Evolutionary conservation across 2,113 vertebrate genomes (phyloP), one percentile per base, ranked within the genome.

Genomic region (Isichthys henryi): DNA sequence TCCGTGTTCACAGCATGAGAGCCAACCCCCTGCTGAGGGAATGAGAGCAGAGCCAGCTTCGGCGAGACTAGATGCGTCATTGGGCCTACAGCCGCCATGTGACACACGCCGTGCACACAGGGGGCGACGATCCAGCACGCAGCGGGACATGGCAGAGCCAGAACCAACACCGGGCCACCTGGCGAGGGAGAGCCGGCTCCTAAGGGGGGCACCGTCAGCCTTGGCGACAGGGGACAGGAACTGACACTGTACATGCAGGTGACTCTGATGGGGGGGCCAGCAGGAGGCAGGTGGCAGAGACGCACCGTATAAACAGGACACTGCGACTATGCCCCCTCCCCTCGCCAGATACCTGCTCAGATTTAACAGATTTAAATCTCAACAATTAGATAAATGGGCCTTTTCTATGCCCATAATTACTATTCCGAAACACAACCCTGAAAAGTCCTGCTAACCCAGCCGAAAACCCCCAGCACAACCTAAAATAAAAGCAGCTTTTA

Each of bases 1-100:
- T 86, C 45, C 52, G 52, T 49, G 88, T 92, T 83, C 89, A 35
- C 50, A 56, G 46, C 52, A 43, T 90, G 89, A 84, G 91, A n/a
- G 35, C 90, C 45, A 90, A 93, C 93, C 93, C 88, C 93, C 92
- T 90, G 86, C 90, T 88, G 93, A 62, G 92, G 89, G 90, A 93
- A 92, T 93, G 89, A 83, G 94, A 95, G 92, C 90, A 92, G 45
- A 39, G 43, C 39, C 93, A 93, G 74, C 74, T 80, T 80, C 74
- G 43, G 1, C 35, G 15, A 19, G 15, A 43, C 35, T 80, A 10
- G 74, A 80, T 43, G 74, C 74, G 35, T 43, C 74, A 80, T 0
- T 43, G 31, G 11, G 74, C 35, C 35, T 17, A 7, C 35, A 43
- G 31, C 31, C 35, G 10, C 15, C 35, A 19, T 80, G 74, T 80